Conservation (phyloP, 2,113 vertebrate species). For the Anoura caudifer region DNA sequence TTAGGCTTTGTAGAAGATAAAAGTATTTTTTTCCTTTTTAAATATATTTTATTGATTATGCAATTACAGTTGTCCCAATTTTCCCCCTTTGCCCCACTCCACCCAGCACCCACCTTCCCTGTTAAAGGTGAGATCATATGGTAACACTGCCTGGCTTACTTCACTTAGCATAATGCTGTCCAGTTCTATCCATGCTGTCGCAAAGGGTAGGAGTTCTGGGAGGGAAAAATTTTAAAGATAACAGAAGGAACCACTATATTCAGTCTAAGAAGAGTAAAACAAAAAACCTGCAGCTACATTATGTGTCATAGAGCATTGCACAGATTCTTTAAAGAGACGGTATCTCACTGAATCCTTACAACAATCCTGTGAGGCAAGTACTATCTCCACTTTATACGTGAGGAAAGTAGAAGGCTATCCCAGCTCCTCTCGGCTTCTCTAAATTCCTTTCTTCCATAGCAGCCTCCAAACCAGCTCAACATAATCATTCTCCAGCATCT, state of each 20-base stretch:
- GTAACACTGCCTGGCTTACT: no score
- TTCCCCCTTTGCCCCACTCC: no score
- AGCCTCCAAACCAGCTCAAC: not conserved
- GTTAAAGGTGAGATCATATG: no score
- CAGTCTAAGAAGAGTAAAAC: not conserved
- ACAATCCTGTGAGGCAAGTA: not conserved
- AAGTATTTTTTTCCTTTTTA: not conserved
- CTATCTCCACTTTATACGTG: not conserved
- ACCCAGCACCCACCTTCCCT: no score
- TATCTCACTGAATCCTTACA: not conserved
- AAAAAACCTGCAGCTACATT: not conserved
- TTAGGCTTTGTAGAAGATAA: not conserved
- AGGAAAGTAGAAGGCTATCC: not conserved
- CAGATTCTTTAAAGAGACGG: not conserved
- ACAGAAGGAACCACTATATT: not conserved
- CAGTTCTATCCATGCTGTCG: no score
- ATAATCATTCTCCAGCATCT: not conserved
- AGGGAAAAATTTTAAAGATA: not conserved
- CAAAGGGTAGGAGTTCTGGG: not conserved
- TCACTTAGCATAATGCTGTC: no score
- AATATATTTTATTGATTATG: no score
- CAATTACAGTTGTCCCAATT: no score
- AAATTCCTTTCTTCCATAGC: not conserved
- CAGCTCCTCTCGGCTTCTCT: not conserved
- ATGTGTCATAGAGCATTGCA: not conserved